These are phyloP conservation scores for Mongoloraphidia duomilia DNA, from an alignment of 2,888 invertebrate species.

Conservation along the genomic window DNA sequence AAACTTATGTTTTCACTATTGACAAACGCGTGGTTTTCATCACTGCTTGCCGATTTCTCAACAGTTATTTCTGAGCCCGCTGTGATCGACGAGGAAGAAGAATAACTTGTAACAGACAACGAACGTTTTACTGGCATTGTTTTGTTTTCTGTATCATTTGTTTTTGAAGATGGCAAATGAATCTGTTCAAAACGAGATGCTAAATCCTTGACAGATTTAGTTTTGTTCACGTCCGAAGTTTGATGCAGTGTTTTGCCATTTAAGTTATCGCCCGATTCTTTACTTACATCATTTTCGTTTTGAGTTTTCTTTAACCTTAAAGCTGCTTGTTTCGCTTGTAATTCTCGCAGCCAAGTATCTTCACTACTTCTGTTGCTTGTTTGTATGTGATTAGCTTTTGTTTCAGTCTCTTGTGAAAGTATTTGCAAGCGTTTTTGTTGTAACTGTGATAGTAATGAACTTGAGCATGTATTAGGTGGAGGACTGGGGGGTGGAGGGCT, in stretches of 20 bases:
- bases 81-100: conserved; percentile 15
- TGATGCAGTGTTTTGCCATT: conserved; percentile 5
- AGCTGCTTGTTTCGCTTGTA: conserved; percentile 65
- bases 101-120: conserved; percentile 11
- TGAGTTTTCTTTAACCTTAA: conserved; percentile 38
- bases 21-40: conserved; percentile 8
- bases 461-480: conserved; percentile 21
- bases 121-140: conserved; percentile 14
- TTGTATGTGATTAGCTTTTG: conserved; percentile 24
- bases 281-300: conserved; percentile 19
- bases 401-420: conserved; percentile 31
- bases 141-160: conserved; percentile 17
- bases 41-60: conserved; percentile 11
- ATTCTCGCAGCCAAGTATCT: conserved; percentile 60
- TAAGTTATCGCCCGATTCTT: conserved; percentile 1
- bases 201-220: conserved; percentile 54
- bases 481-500: conserved; percentile 22
- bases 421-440: conserved; percentile 50
- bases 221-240: conserved; percentile 20
- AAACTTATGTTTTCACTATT: conserved; percentile 1
- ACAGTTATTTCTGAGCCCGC: conserved; percentile 10
- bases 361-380: conserved; percentile 28
- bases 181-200: conserved; percentile 67
- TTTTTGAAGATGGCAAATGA: conserved; percentile 21
- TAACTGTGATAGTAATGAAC: conserved; percentile 41